Evolutionary conservation across 1,140 invertebrate genomes (phyloP), one percentile per base, ranked within the genome.

Genomic region (Heliconius hermathena): DNA sequence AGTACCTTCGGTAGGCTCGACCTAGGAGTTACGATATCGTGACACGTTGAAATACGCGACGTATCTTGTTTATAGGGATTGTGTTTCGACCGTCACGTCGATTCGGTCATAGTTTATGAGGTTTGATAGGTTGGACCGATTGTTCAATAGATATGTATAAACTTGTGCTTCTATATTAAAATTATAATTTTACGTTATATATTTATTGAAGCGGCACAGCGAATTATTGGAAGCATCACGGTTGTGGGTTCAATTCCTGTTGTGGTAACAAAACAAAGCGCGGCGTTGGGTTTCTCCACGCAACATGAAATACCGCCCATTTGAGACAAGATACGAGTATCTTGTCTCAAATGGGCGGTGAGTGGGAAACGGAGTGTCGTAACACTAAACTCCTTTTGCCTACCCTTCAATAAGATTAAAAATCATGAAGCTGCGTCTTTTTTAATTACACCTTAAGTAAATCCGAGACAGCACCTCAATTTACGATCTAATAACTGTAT

Each of bases 1-100:
- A 60, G 60, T 66, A 66, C 26, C 60, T 66, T 66, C 16, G 26
- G 1, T 29, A 66, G 60, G 60, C 60, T 11, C 26, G 60, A 29
- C 60, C 60, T 16, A 66, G 60, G 60, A 66, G 26, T 66, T 66
- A 66, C 60, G 60, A 66, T 66, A 66, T 66, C 60, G 60, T 66
- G 22, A 66, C 3, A 66, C 3, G 60, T 66, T 66, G 60, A 66
- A 66, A 66, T 66, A 66, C 60, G 60, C 60, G 60, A 18, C 60
- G 60, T 29, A 66, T 29, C 22, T 66, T 66, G 60, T 66, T 66
- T 66, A 29, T 66, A 66, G 22, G 22, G 60, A 66, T 66, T 29
- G 60, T 29, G 26, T 29, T 57, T 66, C 22, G 22, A 66, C 60
- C 26, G 49, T 52, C 49, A 20, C 49, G 13, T 66, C 22, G 22